phyloP scores from a whole-genome alignment of 2,113 vertebrate genomes.

The Gymnorhina tibicen region DNA sequence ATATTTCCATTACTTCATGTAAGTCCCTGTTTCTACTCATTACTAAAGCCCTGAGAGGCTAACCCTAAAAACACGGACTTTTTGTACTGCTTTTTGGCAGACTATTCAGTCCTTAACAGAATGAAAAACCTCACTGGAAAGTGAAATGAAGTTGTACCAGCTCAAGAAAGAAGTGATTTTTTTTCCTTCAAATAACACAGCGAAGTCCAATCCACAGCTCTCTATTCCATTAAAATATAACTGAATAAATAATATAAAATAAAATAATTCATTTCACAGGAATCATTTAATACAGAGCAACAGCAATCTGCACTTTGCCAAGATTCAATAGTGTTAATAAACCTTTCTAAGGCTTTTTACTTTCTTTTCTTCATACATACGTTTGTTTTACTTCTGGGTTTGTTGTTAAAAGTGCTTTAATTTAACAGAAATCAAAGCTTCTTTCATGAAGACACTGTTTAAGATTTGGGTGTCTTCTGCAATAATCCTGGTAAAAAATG shows the following conservation, averaged over 20 bases:
- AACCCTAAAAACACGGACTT: not conserved
- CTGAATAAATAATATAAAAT: not conserved
- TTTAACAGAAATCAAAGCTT: not conserved
- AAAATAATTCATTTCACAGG: not conserved
- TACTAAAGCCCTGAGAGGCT: not conserved
- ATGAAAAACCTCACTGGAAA: not conserved
- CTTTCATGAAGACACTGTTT: fast-evolving
- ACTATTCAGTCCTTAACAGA: not conserved
- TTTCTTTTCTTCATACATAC: not conserved
- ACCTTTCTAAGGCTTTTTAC: not conserved
- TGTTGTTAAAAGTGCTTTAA: not conserved
- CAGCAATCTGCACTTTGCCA: not conserved
- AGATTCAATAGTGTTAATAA: not conserved
- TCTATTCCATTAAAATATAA: not conserved
- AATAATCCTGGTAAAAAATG: not conserved
- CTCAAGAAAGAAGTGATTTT: not conserved
- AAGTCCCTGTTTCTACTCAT: not conserved
- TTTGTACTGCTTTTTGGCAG: not conserved
- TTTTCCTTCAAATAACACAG: not conserved
- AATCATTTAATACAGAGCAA: not conserved
- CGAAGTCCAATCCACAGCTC: not conserved
- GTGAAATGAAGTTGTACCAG: not conserved
- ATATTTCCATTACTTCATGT: not conserved
- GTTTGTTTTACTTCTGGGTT: not conserved
- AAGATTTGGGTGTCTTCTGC: not conserved